These are phyloP conservation scores for Oscarella lobularis DNA, from an alignment of 37 sponge, comb jelly and placozoan species.

Conservation along the genomic window DNA sequence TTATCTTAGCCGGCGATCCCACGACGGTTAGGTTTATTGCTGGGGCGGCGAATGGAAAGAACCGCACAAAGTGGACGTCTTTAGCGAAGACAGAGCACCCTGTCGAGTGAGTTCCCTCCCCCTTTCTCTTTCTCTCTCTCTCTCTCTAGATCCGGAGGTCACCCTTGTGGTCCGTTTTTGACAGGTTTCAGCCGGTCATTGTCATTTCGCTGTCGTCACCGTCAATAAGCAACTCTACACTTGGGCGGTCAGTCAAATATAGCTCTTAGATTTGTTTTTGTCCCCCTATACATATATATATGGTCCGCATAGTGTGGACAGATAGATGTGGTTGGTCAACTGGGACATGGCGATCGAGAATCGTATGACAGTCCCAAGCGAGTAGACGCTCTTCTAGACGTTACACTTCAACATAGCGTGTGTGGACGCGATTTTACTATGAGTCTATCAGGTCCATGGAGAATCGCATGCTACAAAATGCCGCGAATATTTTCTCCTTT, in stretches of 20 bases:
- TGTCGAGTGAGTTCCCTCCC: no score
- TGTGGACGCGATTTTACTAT: slow-evolving; percentile 14
- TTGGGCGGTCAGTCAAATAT: slow-evolving; percentile 5
- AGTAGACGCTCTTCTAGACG: neutral
- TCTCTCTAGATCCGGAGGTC: no score
- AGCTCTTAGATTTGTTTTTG: neutral
- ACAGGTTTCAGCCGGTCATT: slow-evolving; percentile 9
- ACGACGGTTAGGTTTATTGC: neutral
- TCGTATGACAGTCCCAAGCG: slow-evolving; percentile 6
- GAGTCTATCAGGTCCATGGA: slow-evolving; percentile 4
- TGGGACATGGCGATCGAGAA: slow-evolving; percentile 8
- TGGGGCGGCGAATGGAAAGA: neutral
- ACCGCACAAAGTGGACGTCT: neutral
- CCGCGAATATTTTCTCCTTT: no score
- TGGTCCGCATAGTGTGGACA: neutral
- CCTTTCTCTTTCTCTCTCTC: no score
- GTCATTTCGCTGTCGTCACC: slow-evolving; percentile 9
- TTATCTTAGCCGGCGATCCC: no score
- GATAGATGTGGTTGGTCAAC: slow-evolving; percentile 8
- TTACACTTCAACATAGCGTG: neutral
- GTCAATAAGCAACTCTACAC: slow-evolving; percentile 8
- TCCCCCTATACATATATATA: no score
- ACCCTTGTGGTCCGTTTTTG: neutral
- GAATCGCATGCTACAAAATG: no score
- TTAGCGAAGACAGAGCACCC: neutral